These are phyloP conservation scores for Craniophora ligustri DNA, from an alignment of 2,888 invertebrate genomes.

Conservation along the genomic window DNA sequence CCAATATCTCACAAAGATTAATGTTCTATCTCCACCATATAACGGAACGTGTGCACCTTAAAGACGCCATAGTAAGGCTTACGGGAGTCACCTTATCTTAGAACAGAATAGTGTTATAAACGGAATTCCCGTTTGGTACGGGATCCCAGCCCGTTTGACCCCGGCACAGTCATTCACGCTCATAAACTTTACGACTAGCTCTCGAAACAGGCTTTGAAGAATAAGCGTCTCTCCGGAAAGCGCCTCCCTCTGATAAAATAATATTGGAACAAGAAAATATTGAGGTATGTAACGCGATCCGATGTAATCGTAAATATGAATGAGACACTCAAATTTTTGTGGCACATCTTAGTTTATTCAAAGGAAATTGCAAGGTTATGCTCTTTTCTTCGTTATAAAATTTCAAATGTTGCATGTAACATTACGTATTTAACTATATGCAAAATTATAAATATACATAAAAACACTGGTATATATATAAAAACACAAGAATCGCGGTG, in stretches of 20 bases:
- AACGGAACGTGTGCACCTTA: slow-evolving; percentile 45
- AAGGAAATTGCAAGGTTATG: slow-evolving; percentile 21
- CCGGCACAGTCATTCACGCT: slow-evolving; percentile 60
- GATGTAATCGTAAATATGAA: slow-evolving; percentile 65
- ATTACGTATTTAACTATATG: too few relatives aligned
- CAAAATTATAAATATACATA: too few relatives aligned
- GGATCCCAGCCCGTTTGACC: slow-evolving; percentile 60
- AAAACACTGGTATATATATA: too few relatives aligned
- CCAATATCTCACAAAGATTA: slow-evolving; percentile 40
- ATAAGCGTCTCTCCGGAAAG: slow-evolving; percentile 57
- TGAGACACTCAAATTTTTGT: slow-evolving; percentile 63
- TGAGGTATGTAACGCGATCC: slow-evolving; percentile 61
- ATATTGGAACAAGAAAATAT: slow-evolving; percentile 66
- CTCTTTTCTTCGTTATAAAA: slow-evolving; percentile 2
- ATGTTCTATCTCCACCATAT: slow-evolving; percentile 46
- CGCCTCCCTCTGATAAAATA: slow-evolving; percentile 58
- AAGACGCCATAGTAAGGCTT: slow-evolving; percentile 38
- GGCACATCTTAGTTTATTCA: slow-evolving; percentile 43
- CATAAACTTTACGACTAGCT: slow-evolving; percentile 71
- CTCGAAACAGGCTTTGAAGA: slow-evolving; percentile 61
- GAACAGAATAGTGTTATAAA: slow-evolving; percentile 64
- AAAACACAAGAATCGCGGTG: too few relatives aligned
- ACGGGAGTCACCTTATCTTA: slow-evolving; percentile 57
- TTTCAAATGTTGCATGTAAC: not conserved
- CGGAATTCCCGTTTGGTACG: slow-evolving; percentile 61